Conservation (phyloP, 2,113 vertebrate species). For the Vanacampus margaritifer region DNA sequence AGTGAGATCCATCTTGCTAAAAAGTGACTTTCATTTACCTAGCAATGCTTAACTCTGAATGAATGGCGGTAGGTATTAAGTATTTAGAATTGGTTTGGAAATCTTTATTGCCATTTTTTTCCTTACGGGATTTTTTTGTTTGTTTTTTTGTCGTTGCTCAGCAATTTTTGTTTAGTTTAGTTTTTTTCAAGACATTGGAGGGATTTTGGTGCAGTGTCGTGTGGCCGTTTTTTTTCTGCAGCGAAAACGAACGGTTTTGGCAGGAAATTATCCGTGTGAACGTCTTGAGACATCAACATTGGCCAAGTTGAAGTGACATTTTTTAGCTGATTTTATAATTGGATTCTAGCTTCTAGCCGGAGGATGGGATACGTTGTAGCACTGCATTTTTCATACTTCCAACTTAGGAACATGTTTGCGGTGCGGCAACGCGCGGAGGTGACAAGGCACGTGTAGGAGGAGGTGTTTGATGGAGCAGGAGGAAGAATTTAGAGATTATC, state of each 20-base stretch:
- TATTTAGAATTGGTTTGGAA: not conserved
- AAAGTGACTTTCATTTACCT: too few species aligned
- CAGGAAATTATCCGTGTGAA: conserved; percentile 15
- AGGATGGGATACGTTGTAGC: not conserved
- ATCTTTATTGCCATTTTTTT: not conserved
- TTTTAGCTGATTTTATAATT: not conserved
- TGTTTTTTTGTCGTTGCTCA: conserved; percentile 40
- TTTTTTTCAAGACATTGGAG: conserved; percentile 29
- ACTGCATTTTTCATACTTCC: not conserved
- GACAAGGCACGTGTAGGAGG: conserved; percentile 50
- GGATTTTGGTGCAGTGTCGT: conserved; percentile 48
- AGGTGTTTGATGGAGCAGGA: conserved; percentile 53
- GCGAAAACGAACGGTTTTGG: conserved; percentile 47
- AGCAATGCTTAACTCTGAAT: too few species aligned
- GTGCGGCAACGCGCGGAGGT: conserved; percentile 13
- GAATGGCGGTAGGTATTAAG: too few species aligned
- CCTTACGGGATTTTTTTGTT: not conserved
- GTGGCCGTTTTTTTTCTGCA: conserved; percentile 55
- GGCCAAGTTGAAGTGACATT: not conserved
- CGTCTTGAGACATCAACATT: not conserved
- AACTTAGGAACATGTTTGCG: not conserved
- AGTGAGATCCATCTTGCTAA: too few species aligned
- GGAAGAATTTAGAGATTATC: conserved; percentile 46
- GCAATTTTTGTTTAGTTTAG: not conserved
- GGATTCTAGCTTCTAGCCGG: not conserved